These are phyloP conservation scores for Eunapius fragilis DNA, from an alignment of 37 sponge, comb jelly and placozoan species.

Conservation along the genomic window DNA sequence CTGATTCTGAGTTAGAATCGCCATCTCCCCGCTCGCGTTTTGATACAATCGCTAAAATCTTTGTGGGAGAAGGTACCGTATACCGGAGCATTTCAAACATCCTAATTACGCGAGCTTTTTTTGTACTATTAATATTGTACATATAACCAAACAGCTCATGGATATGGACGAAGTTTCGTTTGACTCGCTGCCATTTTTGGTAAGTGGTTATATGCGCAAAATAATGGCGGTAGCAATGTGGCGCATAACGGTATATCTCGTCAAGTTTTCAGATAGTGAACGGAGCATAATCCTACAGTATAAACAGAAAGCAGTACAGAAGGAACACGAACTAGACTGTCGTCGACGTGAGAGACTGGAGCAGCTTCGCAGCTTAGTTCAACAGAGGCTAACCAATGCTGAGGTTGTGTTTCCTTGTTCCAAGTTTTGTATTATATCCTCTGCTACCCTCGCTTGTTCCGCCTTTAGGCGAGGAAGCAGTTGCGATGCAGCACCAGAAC, in stretches of 20 bases:
- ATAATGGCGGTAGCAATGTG: too few species aligned
- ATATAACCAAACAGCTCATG: not conserved
- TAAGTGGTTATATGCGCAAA: not conserved
- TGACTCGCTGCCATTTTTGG: constrained; percentile 27
- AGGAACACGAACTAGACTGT: constrained; percentile 16
- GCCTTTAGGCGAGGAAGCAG: not conserved
- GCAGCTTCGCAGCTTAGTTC: constrained; percentile 28
- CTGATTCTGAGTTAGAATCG: constrained; percentile 77
- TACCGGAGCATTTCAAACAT: not conserved
- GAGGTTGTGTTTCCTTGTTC: not conserved
- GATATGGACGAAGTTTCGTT: constrained; percentile 10
- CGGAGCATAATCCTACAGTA: constrained; percentile 12
- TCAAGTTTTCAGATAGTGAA: constrained; percentile 38
- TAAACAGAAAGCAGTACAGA: constrained; percentile 36
- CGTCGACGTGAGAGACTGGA: not conserved
- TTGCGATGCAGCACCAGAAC: not conserved
- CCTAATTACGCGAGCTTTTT: not conserved
- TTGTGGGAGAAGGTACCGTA: not conserved
- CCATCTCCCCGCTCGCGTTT: constrained; percentile 16
- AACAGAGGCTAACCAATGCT: not conserved
- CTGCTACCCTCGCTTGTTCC: not conserved
- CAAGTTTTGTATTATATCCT: not conserved
- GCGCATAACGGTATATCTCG: not conserved
- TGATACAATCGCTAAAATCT: constrained; percentile 2
- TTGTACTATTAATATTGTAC: not conserved